Conservation (phyloP, 1,140 invertebrate species). For the Megalonaias nervosa region DNA sequence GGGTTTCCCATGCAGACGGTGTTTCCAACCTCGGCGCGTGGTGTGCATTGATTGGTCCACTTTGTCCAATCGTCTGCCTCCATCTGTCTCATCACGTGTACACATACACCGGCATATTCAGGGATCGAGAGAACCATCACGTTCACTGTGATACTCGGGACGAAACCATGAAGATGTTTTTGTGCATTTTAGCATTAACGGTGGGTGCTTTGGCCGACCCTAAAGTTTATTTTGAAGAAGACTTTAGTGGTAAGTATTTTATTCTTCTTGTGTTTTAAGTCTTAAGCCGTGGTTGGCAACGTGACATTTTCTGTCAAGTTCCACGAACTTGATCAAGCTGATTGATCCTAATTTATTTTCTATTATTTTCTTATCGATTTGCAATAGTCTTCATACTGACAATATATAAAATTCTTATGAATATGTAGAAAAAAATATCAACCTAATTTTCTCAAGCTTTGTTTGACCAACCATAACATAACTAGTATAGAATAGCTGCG, state of each 20-base stretch:
- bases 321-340: neutral
- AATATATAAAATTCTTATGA: neutral
- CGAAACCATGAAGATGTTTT: slow-evolving; percentile 41
- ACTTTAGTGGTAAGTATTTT: slow-evolving; percentile 59
- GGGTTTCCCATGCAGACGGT: slow-evolving; percentile 24
- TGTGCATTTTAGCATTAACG: slow-evolving; percentile 49
- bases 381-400: neutral
- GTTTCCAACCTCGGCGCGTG: slow-evolving; percentile 60
- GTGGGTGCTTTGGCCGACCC: slow-evolving; percentile 56
- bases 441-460: no score
- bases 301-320: neutral
- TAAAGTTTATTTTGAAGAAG: slow-evolving; percentile 64
- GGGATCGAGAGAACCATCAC: slow-evolving; percentile 24
- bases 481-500: no score
- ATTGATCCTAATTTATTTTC: neutral
- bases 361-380: neutral
- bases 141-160: slow-evolving; percentile 27
- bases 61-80: slow-evolving; percentile 60
- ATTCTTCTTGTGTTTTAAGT: slow-evolving; percentile 13
- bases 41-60: slow-evolving; percentile 63
- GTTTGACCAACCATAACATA: no score
- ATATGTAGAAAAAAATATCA: no score
- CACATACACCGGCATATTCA: slow-evolving; percentile 41
- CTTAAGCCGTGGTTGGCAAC: neutral
- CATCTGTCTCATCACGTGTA: slow-evolving; percentile 68